Evolutionary conservation across 1,140 invertebrate species (phyloP).

Genomic region (Lordiphosa stackelbergi): DNA sequence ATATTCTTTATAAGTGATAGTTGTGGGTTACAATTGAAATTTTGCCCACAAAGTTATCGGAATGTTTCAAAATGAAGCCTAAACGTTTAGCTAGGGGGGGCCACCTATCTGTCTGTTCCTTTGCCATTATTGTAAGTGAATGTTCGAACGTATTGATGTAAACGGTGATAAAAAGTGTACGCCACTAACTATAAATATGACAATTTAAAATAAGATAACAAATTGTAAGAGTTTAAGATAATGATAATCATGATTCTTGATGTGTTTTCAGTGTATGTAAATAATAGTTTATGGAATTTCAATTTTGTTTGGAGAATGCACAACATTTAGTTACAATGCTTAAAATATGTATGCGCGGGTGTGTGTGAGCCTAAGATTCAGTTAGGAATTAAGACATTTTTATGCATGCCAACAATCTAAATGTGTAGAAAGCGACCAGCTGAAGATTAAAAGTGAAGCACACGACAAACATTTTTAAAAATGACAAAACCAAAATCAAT

Average conservation of each 20-base stretch:
- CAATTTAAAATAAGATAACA: constrained; percentile 19
- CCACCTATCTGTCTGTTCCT: background rate
- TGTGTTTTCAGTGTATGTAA: no score
- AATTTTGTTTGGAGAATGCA: background rate
- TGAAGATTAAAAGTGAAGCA: constrained; percentile 11
- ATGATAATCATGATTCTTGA: no score
- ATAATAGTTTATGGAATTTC: constrained; percentile 10
- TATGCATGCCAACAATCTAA: constrained; percentile 75
- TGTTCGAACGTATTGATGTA: no score
- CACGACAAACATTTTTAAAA: constrained; percentile 54
- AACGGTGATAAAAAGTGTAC: no score
- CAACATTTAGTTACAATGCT: background rate
- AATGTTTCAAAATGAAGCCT: no score
- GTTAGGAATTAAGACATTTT: constrained; percentile 43
- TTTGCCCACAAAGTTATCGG: no score
- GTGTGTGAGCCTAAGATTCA: constrained; percentile 7
- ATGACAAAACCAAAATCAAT: constrained; percentile 32
- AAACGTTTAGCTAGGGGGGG: no score
- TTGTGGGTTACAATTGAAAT: no score
- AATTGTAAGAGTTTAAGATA: no score
- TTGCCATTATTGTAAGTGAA: no score
- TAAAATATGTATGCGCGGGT: constrained; percentile 2
- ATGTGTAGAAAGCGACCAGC: constrained; percentile 63
- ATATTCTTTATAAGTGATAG: no score
- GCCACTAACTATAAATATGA: constrained; percentile 18